phyloP scores from a whole-genome alignment of 2,113 vertebrate genomes.

The Neolamprologus hecqui region DNA sequence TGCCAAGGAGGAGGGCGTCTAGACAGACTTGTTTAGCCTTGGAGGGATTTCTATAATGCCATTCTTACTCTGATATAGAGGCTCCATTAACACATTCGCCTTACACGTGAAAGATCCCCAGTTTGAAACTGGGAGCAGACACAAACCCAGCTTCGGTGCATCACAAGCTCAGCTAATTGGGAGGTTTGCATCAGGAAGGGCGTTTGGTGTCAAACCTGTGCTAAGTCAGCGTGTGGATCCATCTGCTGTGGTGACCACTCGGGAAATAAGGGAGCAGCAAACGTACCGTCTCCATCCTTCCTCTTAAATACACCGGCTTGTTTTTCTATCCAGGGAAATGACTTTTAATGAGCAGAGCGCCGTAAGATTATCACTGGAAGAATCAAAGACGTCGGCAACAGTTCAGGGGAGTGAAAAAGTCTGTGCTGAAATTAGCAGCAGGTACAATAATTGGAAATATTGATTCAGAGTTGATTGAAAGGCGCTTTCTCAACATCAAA shows the following conservation, averaged over 20 bases:
- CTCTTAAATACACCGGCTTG: neutral
- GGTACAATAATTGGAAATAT: neutral
- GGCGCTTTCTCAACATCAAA: neutral
- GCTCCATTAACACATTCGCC: neutral
- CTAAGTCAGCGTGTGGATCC: neutral
- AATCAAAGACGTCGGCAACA: neutral
- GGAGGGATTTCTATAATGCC: neutral
- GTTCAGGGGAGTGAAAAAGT: neutral
- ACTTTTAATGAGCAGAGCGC: neutral
- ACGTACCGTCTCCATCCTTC: accelerated
- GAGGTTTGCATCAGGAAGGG: neutral
- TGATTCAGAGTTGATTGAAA: neutral
- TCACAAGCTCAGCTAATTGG: neutral
- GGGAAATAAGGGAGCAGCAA: neutral
- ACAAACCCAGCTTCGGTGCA: neutral
- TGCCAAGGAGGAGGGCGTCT: neutral
- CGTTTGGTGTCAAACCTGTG: neutral
- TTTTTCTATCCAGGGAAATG: neutral
- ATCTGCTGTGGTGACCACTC: neutral
- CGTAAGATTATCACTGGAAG: neutral
- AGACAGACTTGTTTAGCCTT: neutral
- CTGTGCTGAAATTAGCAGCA: neutral
- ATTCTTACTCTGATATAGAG: neutral
- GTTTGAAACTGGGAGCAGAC: neutral
- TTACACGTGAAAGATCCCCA: neutral